phyloP scores from a whole-genome alignment of 2,797 vertebrate genomes.

The Syndactyla subalaris region DNA sequence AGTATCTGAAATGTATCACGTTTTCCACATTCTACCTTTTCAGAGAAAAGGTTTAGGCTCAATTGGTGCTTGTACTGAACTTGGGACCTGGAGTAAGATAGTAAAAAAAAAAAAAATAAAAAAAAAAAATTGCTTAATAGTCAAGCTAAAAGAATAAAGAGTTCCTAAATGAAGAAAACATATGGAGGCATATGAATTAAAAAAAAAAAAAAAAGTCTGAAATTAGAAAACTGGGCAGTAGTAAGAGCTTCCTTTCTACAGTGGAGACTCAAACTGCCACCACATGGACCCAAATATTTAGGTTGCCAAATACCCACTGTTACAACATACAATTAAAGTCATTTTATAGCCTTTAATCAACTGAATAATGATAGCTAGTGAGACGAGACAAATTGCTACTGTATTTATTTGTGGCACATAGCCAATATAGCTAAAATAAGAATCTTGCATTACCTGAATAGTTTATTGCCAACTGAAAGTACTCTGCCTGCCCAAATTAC shows the following conservation, averaged over 20 bases:
- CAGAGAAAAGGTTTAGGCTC: not conserved
- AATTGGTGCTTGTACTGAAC: not conserved
- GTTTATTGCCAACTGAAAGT: not conserved
- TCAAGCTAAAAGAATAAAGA: not conserved
- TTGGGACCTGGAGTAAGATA: not conserved
- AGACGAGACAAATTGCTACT: conserved; percentile 28
- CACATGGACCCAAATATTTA: conserved; percentile 55
- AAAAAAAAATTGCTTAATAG: not conserved
- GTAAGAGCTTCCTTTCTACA: conserved; percentile 1
- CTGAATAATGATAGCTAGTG: not conserved
- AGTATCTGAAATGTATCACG: not conserved
- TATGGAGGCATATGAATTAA: not conserved
- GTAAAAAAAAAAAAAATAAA: not conserved
- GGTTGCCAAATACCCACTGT: conserved; percentile 52
- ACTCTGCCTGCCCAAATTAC: not conserved
- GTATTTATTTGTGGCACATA: not conserved
- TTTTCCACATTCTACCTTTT: not conserved
- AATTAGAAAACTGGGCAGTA: not conserved
- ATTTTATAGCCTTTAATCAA: conserved; percentile 37
- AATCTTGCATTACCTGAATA: conserved; percentile 15
- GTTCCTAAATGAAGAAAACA: not conserved
- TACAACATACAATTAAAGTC: conserved; percentile 40
- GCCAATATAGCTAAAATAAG: conserved; percentile 22
- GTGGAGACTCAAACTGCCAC: conserved; percentile 5
- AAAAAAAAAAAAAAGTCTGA: not conserved